Percentiles rank a stretch among this genome's conserved stretches.
phyloP scores from a whole-genome alignment of 2,113 vertebrate genomes.

The Paedocypris sp. region DNA sequence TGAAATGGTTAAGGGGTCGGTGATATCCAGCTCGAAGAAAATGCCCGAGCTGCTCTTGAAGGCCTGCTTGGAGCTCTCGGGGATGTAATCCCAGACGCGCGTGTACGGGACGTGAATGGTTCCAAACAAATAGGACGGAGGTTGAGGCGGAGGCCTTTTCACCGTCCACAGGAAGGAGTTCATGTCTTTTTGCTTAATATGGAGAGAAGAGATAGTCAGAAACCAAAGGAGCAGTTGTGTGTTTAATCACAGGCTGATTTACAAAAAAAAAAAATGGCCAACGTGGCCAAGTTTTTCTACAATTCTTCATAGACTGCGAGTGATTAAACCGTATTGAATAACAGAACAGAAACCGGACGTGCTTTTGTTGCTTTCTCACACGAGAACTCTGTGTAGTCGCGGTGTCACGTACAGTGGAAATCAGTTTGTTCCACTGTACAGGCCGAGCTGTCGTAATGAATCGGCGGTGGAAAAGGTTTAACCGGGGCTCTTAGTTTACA shows the following conservation, averaged over 20 bases:
- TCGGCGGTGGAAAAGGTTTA: slow-evolving; percentile 15
- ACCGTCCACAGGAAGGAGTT: slow-evolving; percentile 95
- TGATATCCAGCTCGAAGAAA: slow-evolving; percentile 93
- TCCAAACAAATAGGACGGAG: slow-evolving; percentile 88
- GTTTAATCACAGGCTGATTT: too few species aligned
- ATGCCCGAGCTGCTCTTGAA: slow-evolving; percentile 79
- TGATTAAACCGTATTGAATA: too few species aligned
- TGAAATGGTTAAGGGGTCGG: slow-evolving; percentile 86
- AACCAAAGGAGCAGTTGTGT: not conserved
- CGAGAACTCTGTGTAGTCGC: not conserved
- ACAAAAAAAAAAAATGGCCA: too few species aligned
- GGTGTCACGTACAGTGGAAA: not conserved
- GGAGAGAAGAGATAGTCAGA: not conserved
- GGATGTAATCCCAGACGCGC: slow-evolving; percentile 93
- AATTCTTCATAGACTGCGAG: too few species aligned
- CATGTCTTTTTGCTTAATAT: slow-evolving; percentile 77
- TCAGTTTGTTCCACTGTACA: not conserved
- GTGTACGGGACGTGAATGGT: slow-evolving; percentile 97
- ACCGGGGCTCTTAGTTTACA: slow-evolving; percentile 18
- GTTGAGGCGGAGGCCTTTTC: slow-evolving; percentile 69
- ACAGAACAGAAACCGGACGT: too few species aligned
- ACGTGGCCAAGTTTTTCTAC: too few species aligned
- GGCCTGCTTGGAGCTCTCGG: slow-evolving; percentile 81
- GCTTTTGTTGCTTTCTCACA: not conserved
- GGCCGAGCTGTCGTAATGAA: slow-evolving; percentile 2